Conservation (phyloP, 2,888 invertebrate genomes). For the Terebella lapidaria region DNA sequence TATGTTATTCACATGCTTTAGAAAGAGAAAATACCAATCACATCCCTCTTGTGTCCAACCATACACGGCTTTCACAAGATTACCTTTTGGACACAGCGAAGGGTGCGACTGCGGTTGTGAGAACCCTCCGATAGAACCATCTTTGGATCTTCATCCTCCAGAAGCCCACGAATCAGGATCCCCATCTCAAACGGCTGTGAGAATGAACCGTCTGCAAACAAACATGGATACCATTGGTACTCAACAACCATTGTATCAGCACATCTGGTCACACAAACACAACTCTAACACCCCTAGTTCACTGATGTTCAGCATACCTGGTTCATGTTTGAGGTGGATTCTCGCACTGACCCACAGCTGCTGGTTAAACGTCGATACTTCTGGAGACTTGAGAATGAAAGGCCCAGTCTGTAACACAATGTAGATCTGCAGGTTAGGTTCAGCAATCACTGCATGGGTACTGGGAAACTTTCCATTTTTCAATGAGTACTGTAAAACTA, state of each 20-base stretch:
- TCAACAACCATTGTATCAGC: background rate
- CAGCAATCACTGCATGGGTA: no score
- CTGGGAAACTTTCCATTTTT: no score
- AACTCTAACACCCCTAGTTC: background rate
- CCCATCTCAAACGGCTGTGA: conserved; percentile 81
- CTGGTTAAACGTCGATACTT: conserved; percentile 82
- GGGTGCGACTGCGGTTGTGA: conserved; percentile 76
- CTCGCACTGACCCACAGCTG: conserved; percentile 85
- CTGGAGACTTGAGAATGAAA: conserved; percentile 78
- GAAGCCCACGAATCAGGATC: conserved; percentile 76
- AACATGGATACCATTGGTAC: no score
- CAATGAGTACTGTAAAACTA: no score
- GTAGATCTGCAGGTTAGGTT: no score
- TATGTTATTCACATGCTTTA: no score
- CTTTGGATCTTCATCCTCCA: conserved; percentile 69
- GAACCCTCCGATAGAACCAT: conserved; percentile 58
- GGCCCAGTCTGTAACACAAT: conserved; percentile 61
- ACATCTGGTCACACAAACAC: background rate
- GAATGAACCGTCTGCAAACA: conserved; percentile 78
- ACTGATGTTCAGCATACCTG: background rate
- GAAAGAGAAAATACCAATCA: no score
- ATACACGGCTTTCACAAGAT: no score
- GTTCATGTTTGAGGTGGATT: conserved; percentile 20
- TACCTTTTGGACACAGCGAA: conserved; percentile 68
- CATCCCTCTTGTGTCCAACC: no score